Percentiles rank a stretch among this genome's conserved stretches.
These are phyloP conservation scores for Odocoileus hemionus DNA, from an alignment of 2,113 vertebrate genomes.

Conservation along the genomic window DNA sequence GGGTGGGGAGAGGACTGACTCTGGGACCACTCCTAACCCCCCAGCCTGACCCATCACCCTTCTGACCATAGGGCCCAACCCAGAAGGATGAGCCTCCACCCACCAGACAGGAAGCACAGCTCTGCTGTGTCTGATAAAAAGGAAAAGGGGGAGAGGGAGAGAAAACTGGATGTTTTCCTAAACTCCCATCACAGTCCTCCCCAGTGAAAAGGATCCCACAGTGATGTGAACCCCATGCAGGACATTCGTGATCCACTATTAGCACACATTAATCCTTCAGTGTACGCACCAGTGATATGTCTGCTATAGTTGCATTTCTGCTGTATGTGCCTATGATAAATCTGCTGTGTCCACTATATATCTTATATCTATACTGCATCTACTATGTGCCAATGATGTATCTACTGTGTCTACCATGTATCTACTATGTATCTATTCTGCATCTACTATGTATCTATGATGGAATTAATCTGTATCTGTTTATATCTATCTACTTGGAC, in stretches of 20 bases:
- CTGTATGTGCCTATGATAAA: background rate
- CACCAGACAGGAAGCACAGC: background rate
- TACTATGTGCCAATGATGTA: background rate
- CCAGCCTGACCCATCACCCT: background rate
- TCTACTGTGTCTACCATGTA: background rate
- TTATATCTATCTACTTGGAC: background rate
- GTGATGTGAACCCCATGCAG: background rate
- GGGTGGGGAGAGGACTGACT: background rate
- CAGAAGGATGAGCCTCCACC: background rate
- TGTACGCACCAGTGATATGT: fast-evolving
- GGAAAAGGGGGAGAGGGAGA: background rate
- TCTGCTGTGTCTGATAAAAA: fast-evolving
- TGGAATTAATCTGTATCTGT: background rate
- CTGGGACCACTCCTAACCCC: background rate
- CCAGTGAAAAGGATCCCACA: background rate
- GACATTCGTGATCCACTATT: fast-evolving
- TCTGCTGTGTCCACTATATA: background rate
- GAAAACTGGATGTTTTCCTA: background rate
- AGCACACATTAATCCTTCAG: fast-evolving
- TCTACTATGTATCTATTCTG: background rate
- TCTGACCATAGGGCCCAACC: background rate
- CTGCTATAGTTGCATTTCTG: background rate
- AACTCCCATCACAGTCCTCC: background rate
- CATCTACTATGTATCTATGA: background rate
- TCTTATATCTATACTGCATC: background rate